Evolutionary conservation across 2,113 vertebrate genomes (phyloP), one percentile per base, ranked within the genome.

Genomic region (Progne subis): DNA sequence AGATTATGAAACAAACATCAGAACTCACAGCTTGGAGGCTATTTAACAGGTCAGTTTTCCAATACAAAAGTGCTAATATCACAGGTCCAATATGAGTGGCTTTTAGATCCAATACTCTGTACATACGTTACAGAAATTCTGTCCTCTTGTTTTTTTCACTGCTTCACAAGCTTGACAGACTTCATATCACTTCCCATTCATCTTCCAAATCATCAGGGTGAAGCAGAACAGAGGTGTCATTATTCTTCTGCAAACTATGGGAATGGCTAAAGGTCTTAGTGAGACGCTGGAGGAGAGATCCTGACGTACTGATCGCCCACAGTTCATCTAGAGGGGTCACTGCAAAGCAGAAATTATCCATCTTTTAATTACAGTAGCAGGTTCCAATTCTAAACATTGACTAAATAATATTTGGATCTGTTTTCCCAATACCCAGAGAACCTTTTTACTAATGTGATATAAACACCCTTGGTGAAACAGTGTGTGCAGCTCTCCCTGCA

Each of bases 111-210:
- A 55, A 81, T 75, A 60, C 93, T 93, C 89, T 93, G 87, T 43
- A 88, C 47, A 92, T 82, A 94, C 80, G 37, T 77, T 55, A 64
- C 60, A 52, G 41, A 60, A 83, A 88, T 47, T 70, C 69, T 81
- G 20, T 83, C 69, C 60, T 60, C 57, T 49, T 61, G 4, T 1
- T 20, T 92, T 76, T 84, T 88, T 46, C 80, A 88, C 32, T 57
- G 57, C 85, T 69, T 86, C 59, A 63, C 12, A 52, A 82, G 53
- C 20, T 29, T 7, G 47, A 47, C 26, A 56, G 8, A 86, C 75
- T 78, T 99, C 98, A 99, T 97, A 99, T 99, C 74, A 99, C 99
- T 95, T 99, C 99, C 99, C 99, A 99, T 92, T 99, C 99, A 8
- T 99, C 99, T 71, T 99, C 99, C 23, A 98, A 98, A 65, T 99